Conservation (phyloP, 2,888 invertebrate genomes). For the Dromius quadrimaculatus region DNA sequence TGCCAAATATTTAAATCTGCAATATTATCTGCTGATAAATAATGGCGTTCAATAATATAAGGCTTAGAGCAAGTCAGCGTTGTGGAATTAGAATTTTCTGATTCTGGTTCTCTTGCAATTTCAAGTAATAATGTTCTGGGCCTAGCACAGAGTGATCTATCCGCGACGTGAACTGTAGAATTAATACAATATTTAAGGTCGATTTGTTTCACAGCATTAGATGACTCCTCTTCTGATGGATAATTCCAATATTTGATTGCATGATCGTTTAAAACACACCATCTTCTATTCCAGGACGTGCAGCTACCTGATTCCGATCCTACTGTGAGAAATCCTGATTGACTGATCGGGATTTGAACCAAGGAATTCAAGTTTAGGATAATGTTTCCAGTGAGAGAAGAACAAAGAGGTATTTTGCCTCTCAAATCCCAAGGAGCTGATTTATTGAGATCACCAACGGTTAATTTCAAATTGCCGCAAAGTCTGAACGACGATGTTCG, state of each 20-base stretch:
- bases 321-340: conserved; percentile 69
- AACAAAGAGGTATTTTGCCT: conserved; percentile 55
- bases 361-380: conserved; percentile 59
- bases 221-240: conserved; percentile 65
- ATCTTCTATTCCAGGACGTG: conserved; percentile 70
- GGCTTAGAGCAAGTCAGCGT: not conserved
- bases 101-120: conserved; percentile 56
- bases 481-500: conserved; percentile 58
- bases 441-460: conserved; percentile 59
- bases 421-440: conserved; percentile 59
- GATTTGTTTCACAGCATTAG: conserved; percentile 62
- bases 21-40: conserved; percentile 67
- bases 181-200: conserved; percentile 65
- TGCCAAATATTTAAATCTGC: conserved; percentile 67
- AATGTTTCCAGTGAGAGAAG: conserved; percentile 60
- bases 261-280: conserved; percentile 68
- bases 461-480: conserved; percentile 58
- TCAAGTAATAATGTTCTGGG: conserved; percentile 66
- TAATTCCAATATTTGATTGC: conserved; percentile 68
- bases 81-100: conserved; percentile 29
- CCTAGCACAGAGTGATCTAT: conserved; percentile 67
- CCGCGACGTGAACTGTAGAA: conserved; percentile 61
- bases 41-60: conserved; percentile 59
- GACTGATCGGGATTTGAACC: conserved; percentile 59
- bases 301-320: conserved; percentile 64